Evolutionary conservation across 30 jellyfish, hydroid and myxozoan species (phyloP).

Genomic region (Turritopsis dohrnii): DNA sequence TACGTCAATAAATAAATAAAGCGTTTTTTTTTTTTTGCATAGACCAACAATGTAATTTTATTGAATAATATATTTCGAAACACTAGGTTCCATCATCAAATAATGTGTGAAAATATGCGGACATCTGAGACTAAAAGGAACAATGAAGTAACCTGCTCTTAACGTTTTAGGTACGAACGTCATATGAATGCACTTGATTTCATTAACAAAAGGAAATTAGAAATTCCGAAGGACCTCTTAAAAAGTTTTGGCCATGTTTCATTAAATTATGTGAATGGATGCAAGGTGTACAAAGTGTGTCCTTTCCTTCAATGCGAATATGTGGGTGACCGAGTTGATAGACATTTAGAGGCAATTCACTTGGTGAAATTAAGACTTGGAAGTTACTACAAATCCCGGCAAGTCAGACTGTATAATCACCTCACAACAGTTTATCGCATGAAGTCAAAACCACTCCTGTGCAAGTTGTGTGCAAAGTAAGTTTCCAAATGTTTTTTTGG

Average conservation of each 20-base stretch:
- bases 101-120: background rate
- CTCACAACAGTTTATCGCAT: background rate
- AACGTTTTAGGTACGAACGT: background rate
- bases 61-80: too few species aligned
- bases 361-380: background rate
- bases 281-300: constrained; percentile 6
- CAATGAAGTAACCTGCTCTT: background rate
- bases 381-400: background rate
- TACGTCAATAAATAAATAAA: too few species aligned
- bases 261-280: background rate
- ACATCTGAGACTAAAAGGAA: background rate
- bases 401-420: constrained; percentile 1
- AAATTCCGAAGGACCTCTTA: background rate
- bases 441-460: background rate
- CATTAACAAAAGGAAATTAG: background rate
- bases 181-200: background rate
- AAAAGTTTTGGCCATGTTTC: background rate
- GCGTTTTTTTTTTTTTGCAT: too few species aligned
- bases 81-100: too few species aligned
- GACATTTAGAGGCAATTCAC: constrained; percentile 1
- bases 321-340: constrained; percentile 1
- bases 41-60: too few species aligned
- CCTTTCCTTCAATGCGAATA: background rate
- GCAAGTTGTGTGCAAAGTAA: constrained; percentile 10
- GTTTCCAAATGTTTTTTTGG: background rate